These are phyloP conservation scores for Caenorhabditis becei DNA, from an alignment of 2,888 invertebrate species.

Conservation along the genomic window DNA sequence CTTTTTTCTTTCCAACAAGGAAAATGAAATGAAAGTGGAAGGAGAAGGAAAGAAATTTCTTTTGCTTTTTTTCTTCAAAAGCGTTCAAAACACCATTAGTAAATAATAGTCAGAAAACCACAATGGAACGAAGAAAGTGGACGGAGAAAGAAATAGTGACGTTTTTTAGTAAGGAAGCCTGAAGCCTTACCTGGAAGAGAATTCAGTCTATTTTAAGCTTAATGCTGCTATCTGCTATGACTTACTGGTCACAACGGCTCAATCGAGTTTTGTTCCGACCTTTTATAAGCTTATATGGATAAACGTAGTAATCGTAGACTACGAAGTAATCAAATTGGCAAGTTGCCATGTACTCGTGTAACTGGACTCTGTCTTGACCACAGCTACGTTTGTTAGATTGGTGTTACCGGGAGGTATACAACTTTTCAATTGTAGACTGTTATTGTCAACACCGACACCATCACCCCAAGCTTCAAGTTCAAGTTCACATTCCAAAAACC, in stretches of 20 bases:
- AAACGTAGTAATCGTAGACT: not conserved
- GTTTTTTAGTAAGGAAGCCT: too few species aligned
- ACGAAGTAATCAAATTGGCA: not conserved
- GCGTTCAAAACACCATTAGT: slow-evolving; percentile 58
- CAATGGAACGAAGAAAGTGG: slow-evolving; percentile 13
- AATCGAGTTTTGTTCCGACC: not conserved
- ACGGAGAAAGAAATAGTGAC: slow-evolving; percentile 3
- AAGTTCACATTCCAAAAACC: not conserved
- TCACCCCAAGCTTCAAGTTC: too few species aligned
- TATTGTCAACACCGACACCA: not conserved
- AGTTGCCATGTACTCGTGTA: not conserved
- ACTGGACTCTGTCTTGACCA: not conserved
- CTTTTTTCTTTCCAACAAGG: slow-evolving; percentile 5
- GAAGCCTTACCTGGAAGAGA: not conserved
- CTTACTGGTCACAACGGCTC: not conserved
- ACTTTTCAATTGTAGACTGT: too few species aligned
- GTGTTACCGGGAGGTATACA: too few species aligned
- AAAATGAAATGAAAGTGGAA: slow-evolving; percentile 11
- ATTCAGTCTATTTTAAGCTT: too few species aligned
- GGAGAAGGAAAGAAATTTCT: not conserved
- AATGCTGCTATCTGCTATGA: too few species aligned
- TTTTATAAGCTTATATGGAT: not conserved
- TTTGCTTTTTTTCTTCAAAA: slow-evolving; percentile 12
- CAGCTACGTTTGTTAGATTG: too few species aligned
- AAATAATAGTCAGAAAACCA: slow-evolving; percentile 47